Evolutionary conservation across 2,888 invertebrate genomes (phyloP), one percentile per base, ranked within the genome.

Genomic region (Caenorhabditis wallacei): DNA sequence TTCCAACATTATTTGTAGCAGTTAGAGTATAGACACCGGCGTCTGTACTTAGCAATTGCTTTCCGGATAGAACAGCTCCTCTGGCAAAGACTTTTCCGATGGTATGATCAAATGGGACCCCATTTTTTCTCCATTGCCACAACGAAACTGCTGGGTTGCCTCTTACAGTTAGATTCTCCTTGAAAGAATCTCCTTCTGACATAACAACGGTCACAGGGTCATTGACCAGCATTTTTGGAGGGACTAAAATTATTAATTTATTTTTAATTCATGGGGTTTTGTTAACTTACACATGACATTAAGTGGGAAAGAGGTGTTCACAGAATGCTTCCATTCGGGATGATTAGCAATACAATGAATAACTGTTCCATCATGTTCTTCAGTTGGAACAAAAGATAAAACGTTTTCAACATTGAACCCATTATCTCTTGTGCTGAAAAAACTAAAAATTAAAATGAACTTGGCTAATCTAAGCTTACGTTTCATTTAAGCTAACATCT

Each of bases 181-280:
- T 79, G 82, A 92, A 92, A 1, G 89, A 88, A 10, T 92, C 90
- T 16, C 91, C 90, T 85, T 92, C 91, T 8, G 85, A 80, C 22
- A 90, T 83, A n/a, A 87, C 85, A 37, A 91, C 85, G n/a, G 84
- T 85, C n/a, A 91, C 84, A 3, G 87, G 88, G 26, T 87, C 88
- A 16, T 90, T 88, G 13, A 89, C 86, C 2, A 89, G 76, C 68
- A 90, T 80, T 64, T 85, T 84, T 54, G 91, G 91, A 2, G 91
- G 82, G 75, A 89, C 91, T 91, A 72, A 64, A 89, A 40, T 40
- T 40, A 40, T 2, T 8, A 40, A 40, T 13, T 8, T 40, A 16
- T 2, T 8, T 30, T 30, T 3, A 30, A 30, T n/a, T n/a, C n/a
- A 22, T 54, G 18, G 16, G 26, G n/a, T n/a, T n/a, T n/a, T n/a